Percentiles rank a stretch among this genome's conserved stretches.
phyloP scores from a whole-genome alignment of 2,797 vertebrate species.

The Cynopterus sphinx region DNA sequence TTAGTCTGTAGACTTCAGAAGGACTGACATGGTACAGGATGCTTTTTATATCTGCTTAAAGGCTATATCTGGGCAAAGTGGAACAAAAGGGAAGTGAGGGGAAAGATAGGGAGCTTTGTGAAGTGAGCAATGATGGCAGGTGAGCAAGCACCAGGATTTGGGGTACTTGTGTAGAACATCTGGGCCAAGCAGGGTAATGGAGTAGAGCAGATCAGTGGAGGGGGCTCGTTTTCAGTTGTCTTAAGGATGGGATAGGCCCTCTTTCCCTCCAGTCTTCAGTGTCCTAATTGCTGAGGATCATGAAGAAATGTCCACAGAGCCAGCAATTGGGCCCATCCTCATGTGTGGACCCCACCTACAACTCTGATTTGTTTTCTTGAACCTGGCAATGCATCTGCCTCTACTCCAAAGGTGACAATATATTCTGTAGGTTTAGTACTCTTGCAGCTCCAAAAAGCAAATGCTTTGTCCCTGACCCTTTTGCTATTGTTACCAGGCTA shows the following conservation, averaged over 20 bases:
- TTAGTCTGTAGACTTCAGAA: background rate
- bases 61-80: background rate
- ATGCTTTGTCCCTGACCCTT: background rate
- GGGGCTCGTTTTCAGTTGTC: background rate
- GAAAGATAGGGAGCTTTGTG: background rate
- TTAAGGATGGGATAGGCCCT: background rate
- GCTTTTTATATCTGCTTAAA: background rate
- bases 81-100: background rate
- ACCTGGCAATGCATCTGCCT: background rate
- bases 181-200: background rate
- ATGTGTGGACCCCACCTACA: background rate
- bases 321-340: background rate
- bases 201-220: background rate
- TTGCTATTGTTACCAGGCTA: background rate
- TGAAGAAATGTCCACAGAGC: background rate
- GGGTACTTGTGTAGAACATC: background rate
- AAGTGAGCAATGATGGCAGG: background rate
- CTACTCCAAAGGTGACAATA: background rate
- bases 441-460: background rate
- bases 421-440: background rate
- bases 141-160: background rate
- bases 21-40: background rate
- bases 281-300: background rate
- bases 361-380: background rate
- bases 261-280: background rate